Base-by-base conservation (phyloP, 2,888 invertebrate species). In the Tupiocoris notatus region DNA sequence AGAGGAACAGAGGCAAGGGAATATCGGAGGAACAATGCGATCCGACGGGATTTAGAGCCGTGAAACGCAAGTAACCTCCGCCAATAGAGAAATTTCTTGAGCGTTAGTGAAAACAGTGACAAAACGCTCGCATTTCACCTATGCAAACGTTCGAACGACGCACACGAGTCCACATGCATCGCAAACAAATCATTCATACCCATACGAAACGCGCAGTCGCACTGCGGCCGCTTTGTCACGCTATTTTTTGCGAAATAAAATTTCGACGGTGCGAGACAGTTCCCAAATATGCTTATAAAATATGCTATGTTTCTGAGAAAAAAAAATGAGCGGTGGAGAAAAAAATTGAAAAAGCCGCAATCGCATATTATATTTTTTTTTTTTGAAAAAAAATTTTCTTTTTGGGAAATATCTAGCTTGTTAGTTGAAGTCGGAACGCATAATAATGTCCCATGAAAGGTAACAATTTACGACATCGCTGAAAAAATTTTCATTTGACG, bases 221-320 rank as follows among this genome's bases (percentile, higher is more conserved):
- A 62, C 73, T 7, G 73, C 54, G 73, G 73, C 62, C 73, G 62
- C 73, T 73, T 73, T 62, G 63, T 73, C 73, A 73, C 22, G 20
- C 56, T 67, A 16, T 67, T 18, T 54, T 70, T 59, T 23, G 59
- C 20, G 18, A 67, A 64, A 56, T 56, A 12, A 20, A 56, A 18
- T 59, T 61, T 58, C 59, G n/a, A 25, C 9, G 22, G 23, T 12
- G 58, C 75, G 17, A 65, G 75, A 65, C 58, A 75, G 58, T 58
- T 23, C 65, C 75, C 58, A 66, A 75, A 23, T 21, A 12, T 22
- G 16, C 3, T 63, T 9, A n/a, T n/a, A n/a, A n/a, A n/a, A n/a
- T n/a, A n/a, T n/a, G n/a, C n/a, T n/a, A n/a, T n/a, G n/a, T n/a
- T n/a, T n/a, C n/a, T n/a, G n/a, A n/a, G n/a, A n/a, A n/a, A n/a